Conservation (phyloP, 92 coral and sea anemone species). For the Blastomussa wellsi region DNA sequence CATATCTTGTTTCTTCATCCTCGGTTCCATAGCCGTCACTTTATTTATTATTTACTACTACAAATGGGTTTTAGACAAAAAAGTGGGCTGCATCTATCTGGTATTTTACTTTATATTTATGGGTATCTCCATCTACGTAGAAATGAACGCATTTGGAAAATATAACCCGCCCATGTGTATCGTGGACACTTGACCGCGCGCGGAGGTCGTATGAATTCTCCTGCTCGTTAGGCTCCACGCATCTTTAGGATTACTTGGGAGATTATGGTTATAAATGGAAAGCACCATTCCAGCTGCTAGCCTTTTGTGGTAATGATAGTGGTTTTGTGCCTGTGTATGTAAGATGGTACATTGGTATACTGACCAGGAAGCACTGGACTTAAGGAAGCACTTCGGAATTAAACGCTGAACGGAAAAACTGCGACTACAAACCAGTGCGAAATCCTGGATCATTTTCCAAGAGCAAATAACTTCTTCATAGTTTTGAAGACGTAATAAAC, state of each 20-base stretch:
- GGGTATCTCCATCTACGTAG: slow-evolving; percentile 86
- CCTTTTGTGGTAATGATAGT: not conserved
- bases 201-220: not conserved
- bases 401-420: too few relatives aligned
- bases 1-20: slow-evolving; percentile 92
- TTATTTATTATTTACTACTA: slow-evolving; percentile 81
- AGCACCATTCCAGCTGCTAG: not conserved
- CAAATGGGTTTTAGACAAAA: slow-evolving; percentile 85
- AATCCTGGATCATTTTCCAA: not conserved
- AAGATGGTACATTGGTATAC: not conserved
- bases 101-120: slow-evolving; percentile 85
- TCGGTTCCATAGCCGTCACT: slow-evolving; percentile 90
- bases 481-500: not conserved
- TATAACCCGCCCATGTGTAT: slow-evolving; percentile 97
- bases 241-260: not conserved
- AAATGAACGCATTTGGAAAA: slow-evolving; percentile 88
- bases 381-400: not conserved
- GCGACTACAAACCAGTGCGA: too few relatives aligned
- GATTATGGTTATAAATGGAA: not conserved
- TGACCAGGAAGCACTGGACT: not conserved
- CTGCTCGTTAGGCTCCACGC: not conserved
- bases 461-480: not conserved
- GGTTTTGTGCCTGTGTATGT: not conserved
- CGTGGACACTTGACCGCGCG: slow-evolving; percentile 48
- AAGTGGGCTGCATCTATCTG: slow-evolving; percentile 89